Conservation (phyloP, 1,140 invertebrate genomes). For the Drosophila pallidifrons region DNA sequence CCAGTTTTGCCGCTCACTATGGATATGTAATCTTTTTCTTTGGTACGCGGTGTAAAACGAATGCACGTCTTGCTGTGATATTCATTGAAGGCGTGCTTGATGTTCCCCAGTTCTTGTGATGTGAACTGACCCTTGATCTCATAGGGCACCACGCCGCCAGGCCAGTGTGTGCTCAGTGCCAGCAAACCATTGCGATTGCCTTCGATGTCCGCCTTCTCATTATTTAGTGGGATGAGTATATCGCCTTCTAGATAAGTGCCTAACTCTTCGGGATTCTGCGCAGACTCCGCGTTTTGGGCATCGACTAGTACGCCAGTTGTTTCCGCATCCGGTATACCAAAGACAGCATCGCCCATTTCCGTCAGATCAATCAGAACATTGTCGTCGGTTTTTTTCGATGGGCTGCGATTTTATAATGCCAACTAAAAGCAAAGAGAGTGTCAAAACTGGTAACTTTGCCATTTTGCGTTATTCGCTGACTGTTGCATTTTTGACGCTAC, state of each 20-base stretch:
- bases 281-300: slow-evolving; percentile 87
- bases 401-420: slow-evolving; percentile 10
- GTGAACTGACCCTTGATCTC: slow-evolving; percentile 88
- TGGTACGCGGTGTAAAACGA: slow-evolving; percentile 88
- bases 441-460: slow-evolving; percentile 41
- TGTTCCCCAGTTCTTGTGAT: slow-evolving; percentile 85
- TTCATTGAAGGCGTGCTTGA: slow-evolving; percentile 88
- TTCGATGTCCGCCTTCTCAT: slow-evolving; percentile 56
- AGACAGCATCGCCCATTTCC: slow-evolving; percentile 85
- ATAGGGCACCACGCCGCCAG: slow-evolving; percentile 89
- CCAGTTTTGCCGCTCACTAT: slow-evolving; percentile 89
- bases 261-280: slow-evolving; percentile 90
- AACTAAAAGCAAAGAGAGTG: slow-evolving; percentile 8
- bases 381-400: slow-evolving; percentile 52
- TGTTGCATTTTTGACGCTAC: slow-evolving; percentile 16
- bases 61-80: slow-evolving; percentile 91
- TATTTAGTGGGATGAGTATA: slow-evolving; percentile 89
- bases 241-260: slow-evolving; percentile 90
- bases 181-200: slow-evolving; percentile 87
- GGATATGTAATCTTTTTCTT: slow-evolving; percentile 89
- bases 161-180: slow-evolving; percentile 87
- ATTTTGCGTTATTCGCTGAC: slow-evolving; percentile 42
- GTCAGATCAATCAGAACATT: slow-evolving; percentile 85
- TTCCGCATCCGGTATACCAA: slow-evolving; percentile 85
- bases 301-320: slow-evolving; percentile 87